Evolutionary conservation across 2,113 vertebrate species (phyloP).

Genomic region (Lampris megalopsis): DNA sequence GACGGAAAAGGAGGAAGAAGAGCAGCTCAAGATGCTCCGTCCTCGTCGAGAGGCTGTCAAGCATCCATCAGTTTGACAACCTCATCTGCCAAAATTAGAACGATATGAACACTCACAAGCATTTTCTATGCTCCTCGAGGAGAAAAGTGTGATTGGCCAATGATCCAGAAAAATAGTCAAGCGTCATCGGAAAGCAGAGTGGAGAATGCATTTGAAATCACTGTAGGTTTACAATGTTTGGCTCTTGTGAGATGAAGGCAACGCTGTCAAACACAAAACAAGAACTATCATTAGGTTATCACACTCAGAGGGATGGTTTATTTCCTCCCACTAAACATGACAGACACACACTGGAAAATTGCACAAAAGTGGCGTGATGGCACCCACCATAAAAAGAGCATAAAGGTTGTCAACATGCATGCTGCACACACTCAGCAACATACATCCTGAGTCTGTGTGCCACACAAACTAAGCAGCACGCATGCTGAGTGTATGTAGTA

Average conservation of each 20-base stretch:
- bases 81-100: constrained; percentile 36
- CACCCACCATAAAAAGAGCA: constrained; percentile 11
- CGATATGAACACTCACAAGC: constrained; percentile 20
- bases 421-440: too few relatives aligned
- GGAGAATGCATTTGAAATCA: constrained; percentile 33
- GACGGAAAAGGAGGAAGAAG: not conserved
- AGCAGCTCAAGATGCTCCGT: not conserved
- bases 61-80: constrained; percentile 25
- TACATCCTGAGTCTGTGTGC: too few relatives aligned
- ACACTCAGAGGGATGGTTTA: constrained; percentile 14
- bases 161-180: constrained; percentile 29
- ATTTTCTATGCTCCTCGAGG: constrained; percentile 30
- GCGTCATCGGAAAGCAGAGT: constrained; percentile 11
- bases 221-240: constrained; percentile 41
- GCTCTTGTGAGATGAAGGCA: constrained; percentile 24
- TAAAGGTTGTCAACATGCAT: not conserved
- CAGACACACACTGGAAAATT: constrained; percentile 35
- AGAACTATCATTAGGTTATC: constrained; percentile 25
- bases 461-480: too few relatives aligned
- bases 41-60: constrained; percentile 10
- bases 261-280: constrained; percentile 9
- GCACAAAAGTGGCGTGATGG: constrained; percentile 16
- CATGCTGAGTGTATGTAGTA: too few relatives aligned
- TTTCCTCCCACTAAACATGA: constrained; percentile 41
- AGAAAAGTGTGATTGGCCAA: constrained; percentile 46